Base-by-base conservation (phyloP, 1,140 invertebrate species). In the Drosophila pruinosa region DNA sequence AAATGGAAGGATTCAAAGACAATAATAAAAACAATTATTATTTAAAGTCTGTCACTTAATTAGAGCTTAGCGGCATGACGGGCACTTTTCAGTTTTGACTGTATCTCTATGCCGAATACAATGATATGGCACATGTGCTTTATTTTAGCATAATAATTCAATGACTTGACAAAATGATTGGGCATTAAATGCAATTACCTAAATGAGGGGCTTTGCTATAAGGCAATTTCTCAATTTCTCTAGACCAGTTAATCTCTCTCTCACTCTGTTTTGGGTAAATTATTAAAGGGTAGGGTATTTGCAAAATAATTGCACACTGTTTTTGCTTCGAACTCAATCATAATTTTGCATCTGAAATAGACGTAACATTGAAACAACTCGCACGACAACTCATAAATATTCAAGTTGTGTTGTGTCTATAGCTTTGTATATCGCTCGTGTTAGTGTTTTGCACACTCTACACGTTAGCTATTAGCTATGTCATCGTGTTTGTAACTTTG, bases 371-470 rank as follows among this genome's bases (percentile, higher is more conserved):
- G 58, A 65, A 63, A 75, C 76, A 59, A 61, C 54, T 71, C 68
- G 75, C 64, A 63, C 75, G 67, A 72, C 76, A 78, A 68, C 52
- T 86, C 77, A 85, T 85, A 85, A 86, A 86, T 85, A 85, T 88
- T 78, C 50, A 83, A 67, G 41, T 77, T 77, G 68, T 58, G 64
- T 68, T 86, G 72, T 63, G 72, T 69, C 68, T 62, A 54, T 71
- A 70, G 77, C 47, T 81, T 88, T 81, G 52, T 80, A 75, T 62
- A 15, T 47, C 53, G 56, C 14, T 54, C 65, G 59, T 72, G 54
- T 72, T 77, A 54, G 45, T 59, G 72, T 77, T 75, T 43, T 21
- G 14, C 41, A 54, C 45, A 50, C 62, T 6, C 31, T 45, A 31
- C 39, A 7, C 10, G 19, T 48, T 24, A 19, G 2, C n/a, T 15